Percentiles rank a stretch among this genome's conserved stretches.
Evolutionary conservation across 1,140 invertebrate genomes (phyloP).

Genomic region (Tetragnatha versicolor): DNA sequence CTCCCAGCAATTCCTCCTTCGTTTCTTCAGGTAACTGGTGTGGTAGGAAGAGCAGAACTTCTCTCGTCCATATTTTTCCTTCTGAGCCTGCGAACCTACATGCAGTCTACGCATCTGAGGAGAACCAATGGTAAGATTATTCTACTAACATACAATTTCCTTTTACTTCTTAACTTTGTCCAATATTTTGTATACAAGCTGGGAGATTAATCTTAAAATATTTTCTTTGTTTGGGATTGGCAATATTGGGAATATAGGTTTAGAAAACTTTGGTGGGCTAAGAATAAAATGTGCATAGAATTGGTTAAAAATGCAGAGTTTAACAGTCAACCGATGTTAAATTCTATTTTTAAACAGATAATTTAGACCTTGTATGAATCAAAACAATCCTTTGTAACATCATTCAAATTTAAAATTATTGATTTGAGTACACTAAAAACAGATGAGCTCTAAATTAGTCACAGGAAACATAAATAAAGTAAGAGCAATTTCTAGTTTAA

Average conservation of each 20-base stretch:
- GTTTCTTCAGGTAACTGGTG: slow-evolving; percentile 72
- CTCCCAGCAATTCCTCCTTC: no score
- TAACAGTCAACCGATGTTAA: no score
- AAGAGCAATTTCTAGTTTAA: no score
- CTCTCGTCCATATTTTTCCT: slow-evolving; percentile 88
- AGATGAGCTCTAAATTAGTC: no score
- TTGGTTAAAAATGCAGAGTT: no score
- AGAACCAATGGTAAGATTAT: slow-evolving; percentile 34
- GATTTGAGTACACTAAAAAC: no score
- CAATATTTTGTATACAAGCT: neutral
- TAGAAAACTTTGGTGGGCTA: neutral
- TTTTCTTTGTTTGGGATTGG: neutral
- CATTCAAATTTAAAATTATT: no score
- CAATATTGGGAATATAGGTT: neutral
- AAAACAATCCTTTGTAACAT: no score
- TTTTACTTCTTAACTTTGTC: slow-evolving; percentile 1
- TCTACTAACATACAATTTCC: slow-evolving; percentile 28
- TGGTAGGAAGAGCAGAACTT: slow-evolving; percentile 95
- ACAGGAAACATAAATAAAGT: no score
- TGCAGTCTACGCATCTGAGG: neutral
- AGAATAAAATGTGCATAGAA: neutral
- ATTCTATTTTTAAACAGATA: no score
- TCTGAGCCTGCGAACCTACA: neutral
- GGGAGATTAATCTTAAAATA: neutral
- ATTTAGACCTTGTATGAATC: no score